Conservation (phyloP, 2,888 invertebrate species). For the Carterocephalus palaemon region DNA sequence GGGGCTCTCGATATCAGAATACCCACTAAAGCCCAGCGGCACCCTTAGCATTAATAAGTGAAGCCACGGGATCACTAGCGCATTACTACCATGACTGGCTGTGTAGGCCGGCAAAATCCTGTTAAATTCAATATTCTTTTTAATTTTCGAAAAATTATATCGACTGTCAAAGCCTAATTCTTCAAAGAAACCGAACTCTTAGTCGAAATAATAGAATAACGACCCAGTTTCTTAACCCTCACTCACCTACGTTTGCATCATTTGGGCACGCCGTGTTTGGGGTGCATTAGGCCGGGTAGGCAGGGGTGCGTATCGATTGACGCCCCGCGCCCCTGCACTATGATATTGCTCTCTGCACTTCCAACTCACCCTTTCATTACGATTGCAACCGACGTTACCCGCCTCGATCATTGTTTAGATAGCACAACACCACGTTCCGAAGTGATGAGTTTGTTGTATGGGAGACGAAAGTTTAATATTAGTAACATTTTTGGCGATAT, state of each 20-base stretch:
- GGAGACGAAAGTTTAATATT: background rate
- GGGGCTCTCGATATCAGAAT: no score
- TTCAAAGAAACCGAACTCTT: background rate
- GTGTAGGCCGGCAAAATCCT: no score
- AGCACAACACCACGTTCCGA: constrained; percentile 11
- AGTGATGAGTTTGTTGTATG: constrained; percentile 16
- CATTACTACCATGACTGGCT: no score
- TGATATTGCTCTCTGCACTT: constrained; percentile 55
- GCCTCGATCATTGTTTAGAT: constrained; percentile 32
- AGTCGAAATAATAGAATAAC: constrained; percentile 21
- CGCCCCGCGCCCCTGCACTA: constrained; percentile 49
- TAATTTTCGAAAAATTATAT: no score
- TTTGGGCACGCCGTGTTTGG: constrained; percentile 41
- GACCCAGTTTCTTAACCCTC: constrained; percentile 30
- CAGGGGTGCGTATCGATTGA: constrained; percentile 74
- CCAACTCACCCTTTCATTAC: constrained; percentile 59
- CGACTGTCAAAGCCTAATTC: no score
- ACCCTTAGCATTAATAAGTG: no score
- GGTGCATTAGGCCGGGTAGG: constrained; percentile 63
- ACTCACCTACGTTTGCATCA: constrained; percentile 32
- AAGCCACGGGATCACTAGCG: no score
- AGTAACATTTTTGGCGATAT: constrained; percentile 1
- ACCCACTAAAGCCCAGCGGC: no score
- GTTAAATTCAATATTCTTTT: no score
- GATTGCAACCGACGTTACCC: constrained; percentile 57